Evolutionary conservation across 2,888 invertebrate species (phyloP), one percentile per base, ranked within the genome.

Genomic region (Eupithecia inturbata): DNA sequence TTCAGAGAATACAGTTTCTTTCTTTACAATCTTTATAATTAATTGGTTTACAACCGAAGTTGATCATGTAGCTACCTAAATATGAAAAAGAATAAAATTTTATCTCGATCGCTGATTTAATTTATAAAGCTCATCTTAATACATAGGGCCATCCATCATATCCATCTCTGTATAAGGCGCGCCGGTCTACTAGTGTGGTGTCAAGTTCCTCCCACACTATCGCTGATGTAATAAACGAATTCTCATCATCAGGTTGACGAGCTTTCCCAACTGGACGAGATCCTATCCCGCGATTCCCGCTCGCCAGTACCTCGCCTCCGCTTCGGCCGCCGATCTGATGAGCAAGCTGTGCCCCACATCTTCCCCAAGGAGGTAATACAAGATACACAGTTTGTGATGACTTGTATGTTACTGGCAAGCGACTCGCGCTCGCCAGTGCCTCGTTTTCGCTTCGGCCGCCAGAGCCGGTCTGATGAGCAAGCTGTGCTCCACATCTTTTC

Each of bases 401-500:
- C 57, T 5, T 33, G 33, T 33, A 33, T 33, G 7, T 33, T 33
- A 33, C 33, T 33, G 5, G 33, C 5, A 7, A 33, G 94, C 75
- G 92, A 92, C 39, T 85, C 87, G 3, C 92, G 94, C 74, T 90
- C 92, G 3, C 94, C 94, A 12, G 92, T 94, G 0, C 22, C 22
- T 66, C 93, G 94, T 75, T 91, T 94, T 77, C 93, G 94, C 75
- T 94, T 94, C 87, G 94, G 33, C 33, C 33, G 94, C n/a, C 90
- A n/a, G n/a, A n/a, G 94, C 76, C 91, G 94, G 73, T 94, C 94
- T 53, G 91, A 92, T 73, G 95, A 95, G 83, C 92, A 89, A 76
- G 94, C 91, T 67, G 92, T 95, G 22, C 95, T 94, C n/a, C 95
- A 94, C 71, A 88, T 94, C 80, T 93, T 94, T 82, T 94, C 95